These are phyloP conservation scores for Trypoxylus dichotomus DNA, from an alignment of 1,140 invertebrate genomes.

Conservation along the genomic window DNA sequence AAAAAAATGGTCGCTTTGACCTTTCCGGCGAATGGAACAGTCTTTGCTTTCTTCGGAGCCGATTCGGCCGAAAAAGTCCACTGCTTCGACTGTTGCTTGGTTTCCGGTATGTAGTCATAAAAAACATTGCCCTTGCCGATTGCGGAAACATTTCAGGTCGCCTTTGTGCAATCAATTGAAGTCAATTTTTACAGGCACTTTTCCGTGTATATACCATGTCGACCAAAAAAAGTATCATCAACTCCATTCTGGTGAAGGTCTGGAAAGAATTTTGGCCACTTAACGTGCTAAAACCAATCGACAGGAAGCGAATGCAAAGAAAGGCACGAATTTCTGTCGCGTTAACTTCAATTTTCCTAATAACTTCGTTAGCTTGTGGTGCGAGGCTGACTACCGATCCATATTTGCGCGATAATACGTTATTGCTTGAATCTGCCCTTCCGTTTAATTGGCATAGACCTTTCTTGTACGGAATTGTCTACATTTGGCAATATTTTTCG, in stretches of 20 bases:
- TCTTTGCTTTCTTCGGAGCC: too few relatives aligned
- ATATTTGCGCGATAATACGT: neutral
- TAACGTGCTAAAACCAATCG: neutral
- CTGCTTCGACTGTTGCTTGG: too few relatives aligned
- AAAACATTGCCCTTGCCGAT: too few relatives aligned
- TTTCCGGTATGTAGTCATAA: too few relatives aligned
- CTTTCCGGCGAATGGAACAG: too few relatives aligned
- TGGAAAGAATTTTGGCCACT: conserved; percentile 13
- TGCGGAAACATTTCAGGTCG: too few relatives aligned
- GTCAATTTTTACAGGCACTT: neutral
- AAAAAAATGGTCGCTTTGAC: too few relatives aligned
- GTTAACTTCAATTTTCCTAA: neutral
- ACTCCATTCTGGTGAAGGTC: neutral
- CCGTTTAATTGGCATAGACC: neutral
- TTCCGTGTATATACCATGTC: neutral
- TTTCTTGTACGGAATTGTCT: neutral
- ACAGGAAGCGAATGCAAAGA: neutral
- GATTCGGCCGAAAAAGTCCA: too few relatives aligned
- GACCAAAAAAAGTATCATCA: neutral
- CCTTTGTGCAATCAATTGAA: too few relatives aligned
- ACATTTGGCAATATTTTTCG: neutral
- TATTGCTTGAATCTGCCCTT: neutral
- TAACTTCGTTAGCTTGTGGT: neutral
- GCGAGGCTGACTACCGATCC: neutral
- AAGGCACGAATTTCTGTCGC: neutral